A percentile compares a stretch with the other conserved stretches of the same genome.
phyloP scores from a whole-genome alignment of 2,113 vertebrate species.

The Azemiops feae region DNA sequence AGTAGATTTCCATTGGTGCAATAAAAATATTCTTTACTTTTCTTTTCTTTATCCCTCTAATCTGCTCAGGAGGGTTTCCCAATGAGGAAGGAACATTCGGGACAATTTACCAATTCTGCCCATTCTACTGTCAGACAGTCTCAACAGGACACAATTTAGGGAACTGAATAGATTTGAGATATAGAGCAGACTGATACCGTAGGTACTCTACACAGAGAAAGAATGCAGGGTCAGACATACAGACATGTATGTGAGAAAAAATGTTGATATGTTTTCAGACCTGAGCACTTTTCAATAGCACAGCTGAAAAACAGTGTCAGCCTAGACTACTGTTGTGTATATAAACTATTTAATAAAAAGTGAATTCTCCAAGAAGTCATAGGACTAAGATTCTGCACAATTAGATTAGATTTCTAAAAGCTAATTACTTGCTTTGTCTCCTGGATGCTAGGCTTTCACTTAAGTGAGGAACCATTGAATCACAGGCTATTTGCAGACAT shows the following conservation, averaged over 20 bases:
- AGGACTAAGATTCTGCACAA: not conserved
- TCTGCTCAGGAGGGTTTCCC: not conserved
- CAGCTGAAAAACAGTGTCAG: not conserved
- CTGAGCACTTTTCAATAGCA: not conserved
- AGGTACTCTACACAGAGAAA: not conserved
- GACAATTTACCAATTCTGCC: not conserved
- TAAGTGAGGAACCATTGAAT: constrained; percentile 39
- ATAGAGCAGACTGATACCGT: no score
- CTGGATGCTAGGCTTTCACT: not conserved
- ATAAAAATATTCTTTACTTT: not conserved
- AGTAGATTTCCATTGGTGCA: not conserved
- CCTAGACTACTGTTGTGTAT: not conserved
- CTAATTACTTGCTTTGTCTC: constrained; percentile 1
- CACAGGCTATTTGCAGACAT: constrained; percentile 54
- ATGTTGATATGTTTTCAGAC: not conserved
- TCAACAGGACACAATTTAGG: not conserved
- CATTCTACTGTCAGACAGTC: not conserved
- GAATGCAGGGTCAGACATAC: not conserved
- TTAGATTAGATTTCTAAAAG: constrained; percentile 9
- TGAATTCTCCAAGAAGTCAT: not conserved
- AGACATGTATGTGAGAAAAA: not conserved
- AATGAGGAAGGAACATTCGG: not conserved
- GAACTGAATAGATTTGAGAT: not conserved
- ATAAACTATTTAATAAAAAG: not conserved
- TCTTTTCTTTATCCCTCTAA: not conserved